Percentiles rank a stretch among this genome's conserved stretches.
These are phyloP conservation scores for Drosophila mimica DNA, from an alignment of 2,888 invertebrate species.

Conservation along the genomic window DNA sequence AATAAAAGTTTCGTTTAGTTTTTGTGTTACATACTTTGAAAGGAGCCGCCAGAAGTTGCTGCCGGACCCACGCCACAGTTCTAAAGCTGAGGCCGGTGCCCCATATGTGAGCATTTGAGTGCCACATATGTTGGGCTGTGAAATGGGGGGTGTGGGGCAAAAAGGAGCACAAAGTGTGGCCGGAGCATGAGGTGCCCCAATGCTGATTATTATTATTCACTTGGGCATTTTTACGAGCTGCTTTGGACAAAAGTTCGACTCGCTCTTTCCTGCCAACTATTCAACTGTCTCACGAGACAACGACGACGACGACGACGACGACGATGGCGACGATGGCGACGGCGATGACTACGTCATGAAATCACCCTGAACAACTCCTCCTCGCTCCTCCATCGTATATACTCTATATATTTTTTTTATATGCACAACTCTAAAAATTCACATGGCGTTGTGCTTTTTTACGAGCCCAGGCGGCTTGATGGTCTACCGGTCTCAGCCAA, in stretches of 20 bases:
- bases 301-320: constrained; percentile 18
- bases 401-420: constrained; percentile 21
- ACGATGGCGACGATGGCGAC: neutral
- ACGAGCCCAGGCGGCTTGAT: constrained; percentile 69
- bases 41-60: constrained; percentile 22
- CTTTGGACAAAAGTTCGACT: constrained; percentile 74
- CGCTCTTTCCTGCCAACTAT: constrained; percentile 60
- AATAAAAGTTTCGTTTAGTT: constrained; percentile 78
- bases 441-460: constrained; percentile 59
- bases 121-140: constrained; percentile 32
- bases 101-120: constrained; percentile 20
- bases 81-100: neutral
- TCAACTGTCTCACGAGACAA: constrained; percentile 57
- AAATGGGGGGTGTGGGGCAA: neutral
- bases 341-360: constrained; percentile 3
- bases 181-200: constrained; percentile 36
- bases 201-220: constrained; percentile 83
- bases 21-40: constrained; percentile 53
- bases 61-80: constrained; percentile 9
- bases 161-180: neutral
- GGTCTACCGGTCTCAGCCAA: constrained; percentile 22
- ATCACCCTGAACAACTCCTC: constrained; percentile 2
- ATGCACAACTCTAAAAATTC: constrained; percentile 73
- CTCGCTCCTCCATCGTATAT: constrained; percentile 1
- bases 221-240: constrained; percentile 83